phyloP scores from a whole-genome alignment of 2,113 vertebrate genomes.

The Hystrix brachyura region DNA sequence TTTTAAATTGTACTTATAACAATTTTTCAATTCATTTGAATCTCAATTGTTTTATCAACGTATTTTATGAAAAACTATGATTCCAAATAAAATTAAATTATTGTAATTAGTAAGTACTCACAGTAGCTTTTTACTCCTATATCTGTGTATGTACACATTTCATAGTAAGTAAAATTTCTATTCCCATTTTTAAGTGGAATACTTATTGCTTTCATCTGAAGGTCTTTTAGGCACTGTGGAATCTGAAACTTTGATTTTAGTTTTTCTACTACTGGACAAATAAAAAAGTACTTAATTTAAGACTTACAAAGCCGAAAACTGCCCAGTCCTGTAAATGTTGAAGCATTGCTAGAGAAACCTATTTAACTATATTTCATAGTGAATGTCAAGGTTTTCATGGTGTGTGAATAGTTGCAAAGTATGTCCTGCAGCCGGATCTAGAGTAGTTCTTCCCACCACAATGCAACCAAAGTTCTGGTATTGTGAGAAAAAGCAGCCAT shows the following conservation, averaged over 20 bases:
- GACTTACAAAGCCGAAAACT: background rate
- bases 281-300: background rate
- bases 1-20: background rate
- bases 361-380: background rate
- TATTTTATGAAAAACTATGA: background rate
- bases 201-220: background rate
- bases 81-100: background rate
- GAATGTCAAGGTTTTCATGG: background rate
- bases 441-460: background rate
- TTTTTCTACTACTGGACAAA: background rate
- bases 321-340: background rate
- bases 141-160: background rate
- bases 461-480: background rate
- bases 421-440: background rate
- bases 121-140: background rate
- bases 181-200: background rate
- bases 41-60: background rate
- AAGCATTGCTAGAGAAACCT: background rate
- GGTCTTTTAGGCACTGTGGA: background rate
- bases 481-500: constrained; percentile 5
- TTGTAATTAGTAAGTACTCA: background rate
- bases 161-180: background rate
- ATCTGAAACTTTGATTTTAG: background rate
- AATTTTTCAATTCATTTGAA: background rate
- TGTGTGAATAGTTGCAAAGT: background rate